Evolutionary conservation across 2,888 invertebrate genomes (phyloP).

Genomic region (Nyleta sp.): DNA sequence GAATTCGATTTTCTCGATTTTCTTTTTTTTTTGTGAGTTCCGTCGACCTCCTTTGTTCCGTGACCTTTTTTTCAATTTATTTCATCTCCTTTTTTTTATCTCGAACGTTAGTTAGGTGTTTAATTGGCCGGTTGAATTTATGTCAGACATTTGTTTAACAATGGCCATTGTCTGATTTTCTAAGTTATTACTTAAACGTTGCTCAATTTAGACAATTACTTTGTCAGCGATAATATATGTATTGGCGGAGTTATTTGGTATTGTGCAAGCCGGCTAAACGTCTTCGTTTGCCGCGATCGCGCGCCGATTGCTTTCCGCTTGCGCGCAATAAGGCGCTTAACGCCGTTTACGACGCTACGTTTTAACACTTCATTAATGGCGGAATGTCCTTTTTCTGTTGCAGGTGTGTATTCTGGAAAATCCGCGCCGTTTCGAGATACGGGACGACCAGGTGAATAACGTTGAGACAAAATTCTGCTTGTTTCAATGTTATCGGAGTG

Average conservation of each 20-base stretch:
- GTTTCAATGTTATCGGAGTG: slow-evolving; percentile 56
- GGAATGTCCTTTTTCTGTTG: slow-evolving; percentile 52
- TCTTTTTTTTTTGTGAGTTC: background rate
- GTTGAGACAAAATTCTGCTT: slow-evolving; percentile 53
- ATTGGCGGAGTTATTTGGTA: slow-evolving; percentile 51
- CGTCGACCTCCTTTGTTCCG: slow-evolving; percentile 16
- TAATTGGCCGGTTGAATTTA: slow-evolving; percentile 57
- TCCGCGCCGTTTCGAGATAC: slow-evolving; percentile 38
- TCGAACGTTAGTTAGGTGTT: slow-evolving; percentile 42
- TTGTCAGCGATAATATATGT: slow-evolving; percentile 61
- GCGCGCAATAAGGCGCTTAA: slow-evolving; percentile 1
- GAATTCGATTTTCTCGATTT: background rate
- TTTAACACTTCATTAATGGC: slow-evolving; percentile 54
- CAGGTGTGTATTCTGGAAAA: slow-evolving; percentile 61
- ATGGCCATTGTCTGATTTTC: slow-evolving; percentile 59
- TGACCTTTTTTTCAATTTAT: slow-evolving; percentile 17
- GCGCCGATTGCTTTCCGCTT: slow-evolving; percentile 20
- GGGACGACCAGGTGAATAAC: slow-evolving; percentile 57
- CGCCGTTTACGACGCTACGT: slow-evolving; percentile 8
- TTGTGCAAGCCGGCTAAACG: slow-evolving; percentile 48
- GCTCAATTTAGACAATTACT: slow-evolving; percentile 62
- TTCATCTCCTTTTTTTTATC: background rate
- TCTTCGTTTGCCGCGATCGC: slow-evolving; percentile 46
- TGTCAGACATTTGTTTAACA: slow-evolving; percentile 63
- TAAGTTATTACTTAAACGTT: slow-evolving; percentile 57